Evolutionary conservation across 2,888 invertebrate genomes (phyloP).

Genomic region (Mythimna loreyi): DNA sequence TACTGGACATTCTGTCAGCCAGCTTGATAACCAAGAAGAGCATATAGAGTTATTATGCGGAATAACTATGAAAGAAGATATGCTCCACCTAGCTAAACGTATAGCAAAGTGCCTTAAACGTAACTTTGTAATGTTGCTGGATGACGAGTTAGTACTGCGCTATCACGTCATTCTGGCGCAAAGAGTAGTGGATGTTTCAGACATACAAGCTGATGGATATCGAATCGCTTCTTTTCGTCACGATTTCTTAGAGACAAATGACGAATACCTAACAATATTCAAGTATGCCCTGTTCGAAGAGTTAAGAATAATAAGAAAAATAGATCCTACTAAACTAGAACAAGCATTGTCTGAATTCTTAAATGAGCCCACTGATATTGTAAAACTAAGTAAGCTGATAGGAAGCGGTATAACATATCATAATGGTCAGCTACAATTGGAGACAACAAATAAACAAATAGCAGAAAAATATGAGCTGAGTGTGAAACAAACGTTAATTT

Average conservation of each 20-base stretch:
- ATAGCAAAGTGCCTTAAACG: background rate
- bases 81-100: conserved; percentile 27
- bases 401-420: too few relatives aligned
- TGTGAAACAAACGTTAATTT: too few relatives aligned
- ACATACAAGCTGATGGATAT: conserved; percentile 5
- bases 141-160: conserved; percentile 28
- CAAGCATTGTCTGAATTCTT: too few relatives aligned
- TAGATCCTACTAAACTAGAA: background rate
- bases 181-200: conserved; percentile 34
- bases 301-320: background rate
- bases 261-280: conserved; percentile 26
- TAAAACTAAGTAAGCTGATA: too few relatives aligned
- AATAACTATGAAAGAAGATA: conserved; percentile 25
- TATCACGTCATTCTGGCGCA: conserved; percentile 48
- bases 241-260: conserved; percentile 30
- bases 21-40: conserved; percentile 3
- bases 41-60: conserved; percentile 20
- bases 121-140: conserved; percentile 22
- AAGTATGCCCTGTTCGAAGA: conserved; percentile 22
- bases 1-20: conserved; percentile 27
- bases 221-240: background rate
- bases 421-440: too few relatives aligned
- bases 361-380: too few relatives aligned
- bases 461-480: too few relatives aligned
- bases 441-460: too few relatives aligned